Evolutionary conservation across 2,888 invertebrate species (phyloP), one percentile per base, ranked within the genome.

Genomic region (Melieria omissa): DNA sequence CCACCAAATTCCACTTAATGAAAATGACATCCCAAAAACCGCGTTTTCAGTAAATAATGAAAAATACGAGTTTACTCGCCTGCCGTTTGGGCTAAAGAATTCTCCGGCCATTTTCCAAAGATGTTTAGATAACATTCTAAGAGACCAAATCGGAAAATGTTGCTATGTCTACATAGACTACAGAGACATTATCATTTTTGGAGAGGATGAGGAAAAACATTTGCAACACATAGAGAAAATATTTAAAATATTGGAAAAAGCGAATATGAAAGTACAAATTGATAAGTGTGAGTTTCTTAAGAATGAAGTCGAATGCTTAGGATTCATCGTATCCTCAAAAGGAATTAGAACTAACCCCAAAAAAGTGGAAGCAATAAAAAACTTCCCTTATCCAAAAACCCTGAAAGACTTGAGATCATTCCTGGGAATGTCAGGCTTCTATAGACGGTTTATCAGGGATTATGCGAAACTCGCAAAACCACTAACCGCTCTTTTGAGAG

Each of bases 341-440:
- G 69, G 57, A 14, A 57, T 69, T n/a, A 63, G 12, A 46, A 69
- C 62, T 5, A 69, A 69, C 10, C 72, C 69, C 9, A 49, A 49
- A 10, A 65, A 61, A n/a, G 63, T 62, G 10, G 49, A 63, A 57
- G 70, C 66, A 29, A 71, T 73, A 12, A 63, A 29, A 14, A 66
- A 73, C 14, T 54, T 70, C 12, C 65, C 66, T 7, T 5, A 10
- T 1, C 66, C 73, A 16, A 70, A 67, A 71, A 73, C 70, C 9
- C 12, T 4, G 76, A 77, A 72, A 45, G 75, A 75, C 44, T 62
- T 77, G 1, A 61, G 76, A 73, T 72, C 73, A 0, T 74, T 77
- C 47, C 57, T 73, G 8, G 75, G 75, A 5, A 16, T 76, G 14
- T 73, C 75, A 54, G 74, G 73, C 3, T 72, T 60, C 14, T 72